Evolutionary conservation across 2,113 vertebrate species (phyloP), one percentile per base, ranked within the genome.

Genomic region (Campylorhamphus procurvoides): DNA sequence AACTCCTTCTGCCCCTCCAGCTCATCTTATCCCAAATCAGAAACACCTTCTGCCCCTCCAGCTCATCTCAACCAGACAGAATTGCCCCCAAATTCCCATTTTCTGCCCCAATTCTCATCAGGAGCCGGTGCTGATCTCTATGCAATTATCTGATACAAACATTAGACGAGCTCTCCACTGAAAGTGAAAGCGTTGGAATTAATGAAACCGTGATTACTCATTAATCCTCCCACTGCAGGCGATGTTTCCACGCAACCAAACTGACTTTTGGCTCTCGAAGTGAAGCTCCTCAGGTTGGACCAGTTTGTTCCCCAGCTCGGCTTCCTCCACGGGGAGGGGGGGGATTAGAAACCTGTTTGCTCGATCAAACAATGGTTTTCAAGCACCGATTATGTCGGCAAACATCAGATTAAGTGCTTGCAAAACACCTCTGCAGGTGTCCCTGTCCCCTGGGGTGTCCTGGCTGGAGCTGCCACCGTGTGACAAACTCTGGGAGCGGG

Each of bases 401-500:
- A 90, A 52, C 28, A 62, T 7, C 37, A 28, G 55, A 56, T 73
- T 31, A 35, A 85, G 66, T 35, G 39, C 56, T 79, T 79, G 44
- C 28, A 11, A 74, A 82, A 78, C 66, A 12, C 1, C 52, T 50
- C 24, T 4, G 24, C 33, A 12, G 55, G 47, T 53, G 67, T 78
- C 66, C 18, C 12, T 19, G 52, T 12, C n/a, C 18, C 23, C 42
- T 22, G 8, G 6, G 0, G 0, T 0, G 20, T 9, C 40, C n/a
- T 15, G 35, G n/a, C 77, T 8, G 14, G 19, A 6, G 8, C 52
- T 22, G 19, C 39, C 25, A 9, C 17, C 1, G 3, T 2, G 10
- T 0, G 16, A 10, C 39, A 31, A 35, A 15, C 0, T 0, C 5
- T 1, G n/a, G 2, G 28, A 63, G 27, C 1, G 17, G 59, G 29